Base-by-base conservation (phyloP, 2,888 invertebrate species). In the Agrilus mali region DNA sequence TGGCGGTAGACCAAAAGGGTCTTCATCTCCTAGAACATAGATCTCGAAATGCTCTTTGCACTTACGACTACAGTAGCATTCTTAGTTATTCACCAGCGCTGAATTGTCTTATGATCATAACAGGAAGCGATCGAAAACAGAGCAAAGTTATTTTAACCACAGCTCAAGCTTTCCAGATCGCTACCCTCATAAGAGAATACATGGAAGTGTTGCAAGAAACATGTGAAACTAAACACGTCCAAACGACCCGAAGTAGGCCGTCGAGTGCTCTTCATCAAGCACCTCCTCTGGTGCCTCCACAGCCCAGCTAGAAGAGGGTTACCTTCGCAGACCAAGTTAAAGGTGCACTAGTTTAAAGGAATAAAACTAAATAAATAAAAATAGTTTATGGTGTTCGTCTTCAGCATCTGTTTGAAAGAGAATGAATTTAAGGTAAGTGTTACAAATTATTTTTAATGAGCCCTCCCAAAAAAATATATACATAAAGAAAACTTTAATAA, bases 51-150 rank as follows among this genome's bases (percentile, higher is more conserved):
- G 83, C 90, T 33, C 76, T 94, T 2, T 90, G 89, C 65, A 90
- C 89, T 52, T 92, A 92, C 69, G 88, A 92, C 63, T 94, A 92
- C 68, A 78, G 77, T 53, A 86, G 86, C 57, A 85, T 95, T 60
- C 71, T 92, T 53, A 89, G 88, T 58, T 92, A 92, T 67, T 90
- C 87, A 50, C 93, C 94, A 12, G 90, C 92, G 49, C 77, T 89
- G 50, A 88, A 92, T 61, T 92, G 90, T 53, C 72, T 95, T 53
- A 86, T 94, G 82, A 87, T 95, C 51, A 90, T 94, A 58, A 92
- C 93, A 7, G 84, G 90, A 44, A 84, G 85, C 42, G 88, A 86
- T 60, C 77, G 84, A 57, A 94, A 93, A 65, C 92, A 93, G 67
- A 90, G 88, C 63, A 92, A 59, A 43, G 89, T 92, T 47, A 90